phyloP scores from a whole-genome alignment of 92 coral and sea anemone species.

The Virgularia gustaviana region DNA sequence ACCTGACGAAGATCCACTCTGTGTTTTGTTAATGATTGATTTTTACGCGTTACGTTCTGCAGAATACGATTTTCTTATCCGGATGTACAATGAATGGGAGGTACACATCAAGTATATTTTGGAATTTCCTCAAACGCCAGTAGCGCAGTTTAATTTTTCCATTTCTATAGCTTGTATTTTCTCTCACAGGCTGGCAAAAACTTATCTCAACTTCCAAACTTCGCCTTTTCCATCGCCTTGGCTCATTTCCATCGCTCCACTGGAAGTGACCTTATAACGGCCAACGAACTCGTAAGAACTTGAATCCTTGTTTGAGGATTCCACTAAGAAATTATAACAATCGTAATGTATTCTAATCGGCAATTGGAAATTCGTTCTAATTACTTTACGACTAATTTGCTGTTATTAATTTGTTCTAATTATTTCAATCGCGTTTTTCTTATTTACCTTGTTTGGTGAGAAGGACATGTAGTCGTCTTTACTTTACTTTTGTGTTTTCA shows the following conservation, averaged over 20 bases:
- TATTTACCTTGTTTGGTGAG: too few relatives aligned
- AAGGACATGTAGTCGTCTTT: too few relatives aligned
- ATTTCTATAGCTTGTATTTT: background rate
- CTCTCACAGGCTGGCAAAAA: conserved; percentile 74
- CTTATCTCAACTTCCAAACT: conserved; percentile 92
- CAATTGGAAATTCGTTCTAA: background rate
- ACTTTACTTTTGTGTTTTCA: conserved; percentile 24
- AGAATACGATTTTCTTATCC: conserved; percentile 72
- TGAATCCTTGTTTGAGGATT: background rate
- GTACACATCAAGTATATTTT: too few relatives aligned
- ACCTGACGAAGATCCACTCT: conserved; percentile 93
- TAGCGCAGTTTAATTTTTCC: background rate
- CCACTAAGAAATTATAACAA: background rate
- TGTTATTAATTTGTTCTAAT: too few relatives aligned
- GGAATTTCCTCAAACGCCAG: background rate
- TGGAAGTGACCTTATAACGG: conserved; percentile 46
- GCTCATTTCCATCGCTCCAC: conserved; percentile 70
- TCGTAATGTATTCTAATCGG: background rate
- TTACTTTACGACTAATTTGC: too few relatives aligned
- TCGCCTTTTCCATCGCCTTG: conserved; percentile 84
- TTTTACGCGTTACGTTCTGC: conserved; percentile 86
- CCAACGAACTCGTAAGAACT: conserved; percentile 76
- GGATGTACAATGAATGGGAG: conserved; percentile 96
- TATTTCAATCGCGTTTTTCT: too few relatives aligned
- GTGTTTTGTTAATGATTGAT: conserved; percentile 89